Percentiles rank a stretch among this genome's conserved stretches.
Conservation (phyloP, 92 coral and sea anemone genomes). For the Hydrozoanthus gracilis region DNA sequence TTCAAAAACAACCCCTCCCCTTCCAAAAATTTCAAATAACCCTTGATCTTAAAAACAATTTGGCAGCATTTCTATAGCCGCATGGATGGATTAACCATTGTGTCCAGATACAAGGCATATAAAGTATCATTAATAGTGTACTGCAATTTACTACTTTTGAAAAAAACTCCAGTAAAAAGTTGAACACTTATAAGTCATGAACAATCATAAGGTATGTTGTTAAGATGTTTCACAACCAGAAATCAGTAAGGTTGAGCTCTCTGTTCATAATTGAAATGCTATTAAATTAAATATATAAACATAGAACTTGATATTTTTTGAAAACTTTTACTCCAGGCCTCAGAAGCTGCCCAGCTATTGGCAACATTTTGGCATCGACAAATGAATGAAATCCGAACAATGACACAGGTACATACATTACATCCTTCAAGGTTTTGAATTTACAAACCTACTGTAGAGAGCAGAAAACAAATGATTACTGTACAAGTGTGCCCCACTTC, state of each 20-base stretch:
- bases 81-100: too few species aligned
- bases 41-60: too few species aligned
- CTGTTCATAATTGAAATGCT: too few species aligned
- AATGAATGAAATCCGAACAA: slow-evolving; percentile 92
- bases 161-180: too few species aligned
- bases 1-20: too few species aligned
- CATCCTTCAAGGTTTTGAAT: neutral
- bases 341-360: slow-evolving; percentile 94
- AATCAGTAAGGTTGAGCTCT: neutral
- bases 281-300: neutral
- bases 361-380: slow-evolving; percentile 98
- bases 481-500: neutral
- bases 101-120: too few species aligned
- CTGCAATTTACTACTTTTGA: too few species aligned
- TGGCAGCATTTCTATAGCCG: too few species aligned
- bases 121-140: too few species aligned
- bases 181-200: too few species aligned
- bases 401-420: slow-evolving; percentile 61
- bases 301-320: neutral
- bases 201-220: too few species aligned
- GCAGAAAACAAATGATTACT: neutral
- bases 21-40: too few species aligned
- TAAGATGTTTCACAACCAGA: neutral
- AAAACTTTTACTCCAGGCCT: slow-evolving; percentile 50
- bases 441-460: neutral